These are phyloP conservation scores for Leptosomus discolor DNA, from an alignment of 2,113 vertebrate genomes.

Conservation along the genomic window DNA sequence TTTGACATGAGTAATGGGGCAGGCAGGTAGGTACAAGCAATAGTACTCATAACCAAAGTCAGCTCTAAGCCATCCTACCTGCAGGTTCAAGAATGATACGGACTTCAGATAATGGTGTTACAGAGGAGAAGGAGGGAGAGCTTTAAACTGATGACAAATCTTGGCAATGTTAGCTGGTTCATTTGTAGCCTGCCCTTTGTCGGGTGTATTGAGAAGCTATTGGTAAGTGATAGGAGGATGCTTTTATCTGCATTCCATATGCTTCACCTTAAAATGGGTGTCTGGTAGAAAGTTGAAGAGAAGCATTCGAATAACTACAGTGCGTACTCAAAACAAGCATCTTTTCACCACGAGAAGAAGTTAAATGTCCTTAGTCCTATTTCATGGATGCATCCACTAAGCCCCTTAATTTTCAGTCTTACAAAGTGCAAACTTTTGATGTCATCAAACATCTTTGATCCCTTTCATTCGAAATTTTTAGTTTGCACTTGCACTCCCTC, in stretches of 20 bases:
- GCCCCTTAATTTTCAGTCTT: neutral
- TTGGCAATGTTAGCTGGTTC: rapidly evolving
- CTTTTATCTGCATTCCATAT: neutral
- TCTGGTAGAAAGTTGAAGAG: neutral
- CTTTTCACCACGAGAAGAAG: neutral
- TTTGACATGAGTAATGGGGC: neutral
- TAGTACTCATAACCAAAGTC: neutral
- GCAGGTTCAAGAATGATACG: neutral
- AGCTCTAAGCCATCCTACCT: neutral
- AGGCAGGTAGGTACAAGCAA: neutral
- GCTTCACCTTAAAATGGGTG: neutral
- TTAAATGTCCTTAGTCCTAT: neutral
- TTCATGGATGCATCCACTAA: neutral
- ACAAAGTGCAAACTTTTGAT: neutral
- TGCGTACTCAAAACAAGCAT: neutral
- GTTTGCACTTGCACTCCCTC: neutral
- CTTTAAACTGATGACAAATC: neutral
- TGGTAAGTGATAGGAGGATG: neutral
- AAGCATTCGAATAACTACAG: neutral
- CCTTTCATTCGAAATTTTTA: neutral
- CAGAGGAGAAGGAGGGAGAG: neutral
- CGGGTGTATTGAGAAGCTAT: neutral
- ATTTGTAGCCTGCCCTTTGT: neutral
- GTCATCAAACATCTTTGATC: neutral
- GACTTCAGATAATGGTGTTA: neutral